Base-by-base conservation (phyloP, 1,140 invertebrate genomes). In the Solen grandis region DNA sequence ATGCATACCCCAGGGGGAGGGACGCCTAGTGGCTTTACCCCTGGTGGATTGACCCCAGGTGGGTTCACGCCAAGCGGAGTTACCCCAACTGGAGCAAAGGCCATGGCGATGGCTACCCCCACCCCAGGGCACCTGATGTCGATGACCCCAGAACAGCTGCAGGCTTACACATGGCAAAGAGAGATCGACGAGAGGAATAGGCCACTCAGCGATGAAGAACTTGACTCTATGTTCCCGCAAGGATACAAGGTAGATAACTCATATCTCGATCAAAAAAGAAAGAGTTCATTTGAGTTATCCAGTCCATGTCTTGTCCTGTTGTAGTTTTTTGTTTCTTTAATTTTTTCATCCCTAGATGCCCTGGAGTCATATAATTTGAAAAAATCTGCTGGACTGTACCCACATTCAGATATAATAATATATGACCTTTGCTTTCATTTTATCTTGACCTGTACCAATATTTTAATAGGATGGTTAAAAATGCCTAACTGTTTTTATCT, bases 81-180 rank as follows among this genome's bases (percentile, higher is more conserved):
- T 1, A 99, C 99, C 1, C 99, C 99, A 0, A 96, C 98, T 27
- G 99, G 99, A 54, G 94, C 96, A 0, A 99, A 99, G 92, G 99
- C 99, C 0, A 99, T 99, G 97, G 97, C 95, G 0, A 96, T 99
- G 95, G 97, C 97, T 0, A 99, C 99, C 0, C 99, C 99, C 0
- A 98, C 98, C 0, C 97, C 98, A 0, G 94, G 94, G 60, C 98
- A 99, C 88, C 93, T 99, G 59, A 96, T 98, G 82, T 96, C 97
- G 0, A 99, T 99, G 98, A 99, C 99, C 0, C 99, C 99, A 0
- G 99, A 99, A 92, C 98, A 99, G 92, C 92, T 99, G 79, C 98
- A 99, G 91, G 97, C 98, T 0, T 99, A 98, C 91, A 95, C 98
- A n/a, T 99, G 97, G 97, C 98, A 99, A 92, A 95, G 97, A 87